Evolutionary conservation across 2,113 vertebrate genomes (phyloP).

Genomic region (Calypte anna): DNA sequence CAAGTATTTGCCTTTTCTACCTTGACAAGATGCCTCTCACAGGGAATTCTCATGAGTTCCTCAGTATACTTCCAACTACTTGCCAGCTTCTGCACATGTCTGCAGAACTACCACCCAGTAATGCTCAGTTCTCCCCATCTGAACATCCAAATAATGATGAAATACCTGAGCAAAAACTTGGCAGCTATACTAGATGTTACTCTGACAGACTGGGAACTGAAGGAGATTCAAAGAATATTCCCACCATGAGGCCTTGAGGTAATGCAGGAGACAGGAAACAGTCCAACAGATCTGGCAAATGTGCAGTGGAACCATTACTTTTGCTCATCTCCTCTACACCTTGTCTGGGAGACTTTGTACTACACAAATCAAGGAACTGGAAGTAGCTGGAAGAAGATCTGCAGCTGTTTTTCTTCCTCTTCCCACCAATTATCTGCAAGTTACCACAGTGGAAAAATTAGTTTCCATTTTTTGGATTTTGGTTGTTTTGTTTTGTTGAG

Average conservation of each 20-base stretch:
- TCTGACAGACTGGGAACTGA: not conserved
- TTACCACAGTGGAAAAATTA: not conserved
- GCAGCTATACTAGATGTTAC: not conserved
- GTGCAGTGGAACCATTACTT: rapidly evolving
- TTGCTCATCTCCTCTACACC: not conserved
- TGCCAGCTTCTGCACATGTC: not conserved
- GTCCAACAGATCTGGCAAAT: not conserved
- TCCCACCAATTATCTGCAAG: not conserved
- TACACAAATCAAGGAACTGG: not conserved
- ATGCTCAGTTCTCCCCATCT: not conserved
- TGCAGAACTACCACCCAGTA: not conserved
- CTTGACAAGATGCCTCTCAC: not conserved
- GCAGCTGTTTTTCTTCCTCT: not conserved
- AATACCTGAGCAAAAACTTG: not conserved
- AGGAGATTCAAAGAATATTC: not conserved
- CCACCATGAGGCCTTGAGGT: not conserved
- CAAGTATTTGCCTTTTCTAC: not conserved
- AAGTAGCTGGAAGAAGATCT: not conserved
- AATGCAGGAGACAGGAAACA: not conserved
- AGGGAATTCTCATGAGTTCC: not conserved
- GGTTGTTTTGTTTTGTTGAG: not conserved
- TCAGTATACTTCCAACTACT: not conserved
- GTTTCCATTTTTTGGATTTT: not conserved
- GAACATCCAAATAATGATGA: not conserved
- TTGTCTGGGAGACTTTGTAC: not conserved